Conservation (phyloP, 30 jellyfish, hydroid and myxozoan species). For the Aurelia aurita complex sp. Pacific region DNA sequence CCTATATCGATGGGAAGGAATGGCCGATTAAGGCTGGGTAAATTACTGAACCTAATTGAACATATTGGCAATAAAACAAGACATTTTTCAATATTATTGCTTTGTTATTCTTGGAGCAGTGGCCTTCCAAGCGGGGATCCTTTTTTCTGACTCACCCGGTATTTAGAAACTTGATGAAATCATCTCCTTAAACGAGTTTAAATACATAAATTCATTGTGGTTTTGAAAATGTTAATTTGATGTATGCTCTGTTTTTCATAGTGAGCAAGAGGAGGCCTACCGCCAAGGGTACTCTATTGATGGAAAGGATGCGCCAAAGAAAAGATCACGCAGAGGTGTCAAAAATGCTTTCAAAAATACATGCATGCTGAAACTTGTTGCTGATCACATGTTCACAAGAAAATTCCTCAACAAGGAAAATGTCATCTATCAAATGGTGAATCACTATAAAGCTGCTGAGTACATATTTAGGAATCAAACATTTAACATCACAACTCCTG, state of each 20-base stretch:
- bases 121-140: too few species aligned
- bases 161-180: too few species aligned
- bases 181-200: too few species aligned
- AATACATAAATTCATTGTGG: too few species aligned
- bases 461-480: conserved; percentile 94
- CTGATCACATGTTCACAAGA: conserved; percentile 86
- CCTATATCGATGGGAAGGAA: too few species aligned
- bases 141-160: too few species aligned
- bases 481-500: conserved; percentile 78
- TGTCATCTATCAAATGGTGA: conserved; percentile 90
- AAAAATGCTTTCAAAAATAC: conserved; percentile 77
- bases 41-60: too few species aligned
- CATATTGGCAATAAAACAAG: too few species aligned
- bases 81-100: too few species aligned
- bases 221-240: too few species aligned
- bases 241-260: background rate
- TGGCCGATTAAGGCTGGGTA: too few species aligned
- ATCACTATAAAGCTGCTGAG: conserved; percentile 95
- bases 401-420: conserved; percentile 80
- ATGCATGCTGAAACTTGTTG: conserved; percentile 86
- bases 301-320: conserved; percentile 32
- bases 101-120: too few species aligned
- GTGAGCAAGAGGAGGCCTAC: conserved; percentile 63
- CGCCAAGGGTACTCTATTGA: conserved; percentile 55
- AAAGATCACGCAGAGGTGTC: conserved; percentile 83